Base-by-base conservation (phyloP, 2,888 invertebrate genomes). In the Plagiodera versicolora region DNA sequence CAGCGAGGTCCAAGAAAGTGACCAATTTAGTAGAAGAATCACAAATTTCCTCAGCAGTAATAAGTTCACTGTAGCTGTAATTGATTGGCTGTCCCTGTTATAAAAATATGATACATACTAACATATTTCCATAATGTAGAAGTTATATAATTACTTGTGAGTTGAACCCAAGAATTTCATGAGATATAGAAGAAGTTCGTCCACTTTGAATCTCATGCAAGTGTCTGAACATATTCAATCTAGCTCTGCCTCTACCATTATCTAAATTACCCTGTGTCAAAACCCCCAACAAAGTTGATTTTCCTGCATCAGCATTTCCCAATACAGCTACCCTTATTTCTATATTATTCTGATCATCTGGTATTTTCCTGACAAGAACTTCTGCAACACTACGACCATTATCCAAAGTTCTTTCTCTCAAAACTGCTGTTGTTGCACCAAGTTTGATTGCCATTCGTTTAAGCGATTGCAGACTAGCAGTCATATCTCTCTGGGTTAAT, bases 91-190 rank as follows among this genome's bases (percentile, higher is more conserved):
- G 88, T 0, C 94, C 94, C 83, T 89, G 39, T 14, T 3, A 24
- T 24, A 6, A 24, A 14, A 39, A 39, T 11, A 39, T n/a, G 6
- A 39, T 39, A 10, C 3, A 32, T 32, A 11, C 2, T 8, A 32
- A 1, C 19, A 6, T 18, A 39, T 30, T 8, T 30, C 3, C 18
- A 17, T 18, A 11, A 17, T 39, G 20, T 44, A 14, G 44, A 16
- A 44, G 4, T 19, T 19, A 2, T 6, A 14, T 18, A 11, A 44
- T 19, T 63, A 84, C 89, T 83, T 88, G 84, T 1, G 87, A 86
- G 80, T 96, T 94, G 78, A 99, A 99, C 8, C 98, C 99, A 5
- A 99, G 86, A 68, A 98, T 95, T 83, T 98, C 97, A 77, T 96
- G 95, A 67, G 95, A 95, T 73, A 98, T 92, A 3, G 95, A 96